Evolutionary conservation across 2,888 invertebrate genomes (phyloP).

Genomic region (Pollenia labialis): DNA sequence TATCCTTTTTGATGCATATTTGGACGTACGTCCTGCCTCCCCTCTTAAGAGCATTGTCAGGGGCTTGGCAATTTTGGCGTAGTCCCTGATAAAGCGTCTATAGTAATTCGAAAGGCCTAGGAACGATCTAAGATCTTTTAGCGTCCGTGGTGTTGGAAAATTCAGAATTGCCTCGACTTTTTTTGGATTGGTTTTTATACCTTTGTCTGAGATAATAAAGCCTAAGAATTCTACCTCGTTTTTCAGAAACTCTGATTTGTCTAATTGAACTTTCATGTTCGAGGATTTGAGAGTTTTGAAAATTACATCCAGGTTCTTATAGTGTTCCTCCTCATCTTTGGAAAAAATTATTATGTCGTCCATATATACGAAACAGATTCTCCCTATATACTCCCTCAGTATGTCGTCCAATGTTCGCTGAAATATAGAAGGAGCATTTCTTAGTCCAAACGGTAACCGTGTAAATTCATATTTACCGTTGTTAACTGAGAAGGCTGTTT

Average conservation of each 20-base stretch:
- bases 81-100: no score
- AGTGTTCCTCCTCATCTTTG: constrained; percentile 19
- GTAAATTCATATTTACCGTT: constrained; percentile 31
- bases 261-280: no score
- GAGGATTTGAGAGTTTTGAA: neutral
- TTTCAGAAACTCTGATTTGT: no score
- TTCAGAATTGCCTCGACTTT: no score
- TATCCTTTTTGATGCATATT: constrained; percentile 10
- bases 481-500: constrained; percentile 34
- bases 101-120: neutral
- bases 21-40: constrained; percentile 12
- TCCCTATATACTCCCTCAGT: neutral
- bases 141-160: neutral
- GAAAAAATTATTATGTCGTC: constrained; percentile 44
- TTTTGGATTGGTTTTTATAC: no score
- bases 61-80: neutral
- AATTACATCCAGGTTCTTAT: neutral
- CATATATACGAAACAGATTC: constrained; percentile 10
- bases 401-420: neutral
- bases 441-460: no score
- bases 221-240: no score
- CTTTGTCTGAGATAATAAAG: neutral
- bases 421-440: neutral
- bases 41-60: constrained; percentile 8
- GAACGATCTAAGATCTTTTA: no score